Percentiles rank a stretch among this genome's conserved stretches.
Conservation (phyloP, 1,140 invertebrate species). For the Megalonaias nervosa region DNA sequence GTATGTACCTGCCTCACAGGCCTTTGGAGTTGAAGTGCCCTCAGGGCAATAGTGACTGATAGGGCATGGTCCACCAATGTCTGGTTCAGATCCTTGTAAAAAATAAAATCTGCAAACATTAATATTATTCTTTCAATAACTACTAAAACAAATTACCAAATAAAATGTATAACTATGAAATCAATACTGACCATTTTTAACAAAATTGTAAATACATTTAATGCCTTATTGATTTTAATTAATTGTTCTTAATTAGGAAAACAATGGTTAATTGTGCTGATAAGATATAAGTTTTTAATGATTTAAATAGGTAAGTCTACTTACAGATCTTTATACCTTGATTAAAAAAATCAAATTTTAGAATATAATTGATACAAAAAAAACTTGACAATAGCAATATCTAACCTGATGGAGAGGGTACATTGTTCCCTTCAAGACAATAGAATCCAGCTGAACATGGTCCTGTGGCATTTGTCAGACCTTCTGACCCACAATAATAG, state of each 20-base stretch:
- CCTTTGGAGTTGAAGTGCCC: slow-evolving; percentile 61
- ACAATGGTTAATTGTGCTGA: too few relatives aligned
- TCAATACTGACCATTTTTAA: not conserved
- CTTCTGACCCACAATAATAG: slow-evolving; percentile 57
- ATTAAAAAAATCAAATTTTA: not conserved
- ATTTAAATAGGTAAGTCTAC: slow-evolving; percentile 1
- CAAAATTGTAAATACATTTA: too few relatives aligned
- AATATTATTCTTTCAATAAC: too few relatives aligned
- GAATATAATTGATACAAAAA: not conserved
- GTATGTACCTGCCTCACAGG: slow-evolving; percentile 64
- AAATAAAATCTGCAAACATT: not conserved
- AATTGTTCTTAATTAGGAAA: too few relatives aligned
- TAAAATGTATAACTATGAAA: slow-evolving; percentile 4
- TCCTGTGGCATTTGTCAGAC: slow-evolving; percentile 50
- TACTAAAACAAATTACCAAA: not conserved
- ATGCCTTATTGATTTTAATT: too few relatives aligned
- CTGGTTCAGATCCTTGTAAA: slow-evolving; percentile 52
- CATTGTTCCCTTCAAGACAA: slow-evolving; percentile 59
- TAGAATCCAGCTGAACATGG: slow-evolving; percentile 63
- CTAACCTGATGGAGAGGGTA: slow-evolving; percentile 57
- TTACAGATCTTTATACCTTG: not conserved
- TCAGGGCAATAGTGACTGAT: slow-evolving; percentile 63
- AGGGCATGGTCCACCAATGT: slow-evolving; percentile 64
- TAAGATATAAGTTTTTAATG: not conserved
- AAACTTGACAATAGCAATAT: not conserved